Conservation (phyloP, 2,797 vertebrate species). For the Cryptoprocta ferox region DNA sequence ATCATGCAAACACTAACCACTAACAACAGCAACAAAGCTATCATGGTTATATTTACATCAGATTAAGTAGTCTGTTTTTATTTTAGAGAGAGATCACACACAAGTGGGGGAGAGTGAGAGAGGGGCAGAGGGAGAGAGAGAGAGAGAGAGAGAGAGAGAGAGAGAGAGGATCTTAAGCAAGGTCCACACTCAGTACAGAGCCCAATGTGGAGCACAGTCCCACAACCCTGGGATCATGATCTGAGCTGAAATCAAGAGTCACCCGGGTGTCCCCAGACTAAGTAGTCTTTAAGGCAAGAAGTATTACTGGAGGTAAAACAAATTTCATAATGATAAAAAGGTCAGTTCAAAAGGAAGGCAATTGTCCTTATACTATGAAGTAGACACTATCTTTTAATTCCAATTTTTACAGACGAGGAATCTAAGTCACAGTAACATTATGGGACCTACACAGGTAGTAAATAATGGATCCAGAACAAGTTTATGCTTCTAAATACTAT, state of each 20-base stretch:
- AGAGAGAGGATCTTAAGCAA: too few relatives aligned
- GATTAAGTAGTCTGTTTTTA: not conserved
- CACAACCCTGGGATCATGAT: too few relatives aligned
- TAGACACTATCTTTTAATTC: not conserved
- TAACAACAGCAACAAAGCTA: not conserved
- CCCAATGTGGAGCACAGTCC: too few relatives aligned
- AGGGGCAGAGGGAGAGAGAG: too few relatives aligned
- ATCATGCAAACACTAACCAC: not conserved
- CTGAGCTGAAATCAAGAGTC: too few relatives aligned
- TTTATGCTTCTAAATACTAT: not conserved
- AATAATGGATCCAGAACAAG: conserved; percentile 6
- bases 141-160: too few relatives aligned
- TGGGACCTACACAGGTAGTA: not conserved
- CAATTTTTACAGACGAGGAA: not conserved
- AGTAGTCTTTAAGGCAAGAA: conserved; percentile 19
- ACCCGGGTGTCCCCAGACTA: not conserved
- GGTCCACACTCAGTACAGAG: too few relatives aligned
- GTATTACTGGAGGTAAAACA: conserved; percentile 1
- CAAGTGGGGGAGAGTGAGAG: too few relatives aligned
- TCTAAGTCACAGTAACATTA: not conserved
- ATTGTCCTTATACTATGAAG: not conserved
- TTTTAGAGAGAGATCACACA: too few relatives aligned
- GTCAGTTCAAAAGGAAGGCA: not conserved
- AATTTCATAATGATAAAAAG: not conserved
- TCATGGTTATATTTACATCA: conserved; percentile 18